These are phyloP conservation scores for Thaleichthys pacificus DNA, from an alignment of 2,797 vertebrate species.

Conservation along the genomic window DNA sequence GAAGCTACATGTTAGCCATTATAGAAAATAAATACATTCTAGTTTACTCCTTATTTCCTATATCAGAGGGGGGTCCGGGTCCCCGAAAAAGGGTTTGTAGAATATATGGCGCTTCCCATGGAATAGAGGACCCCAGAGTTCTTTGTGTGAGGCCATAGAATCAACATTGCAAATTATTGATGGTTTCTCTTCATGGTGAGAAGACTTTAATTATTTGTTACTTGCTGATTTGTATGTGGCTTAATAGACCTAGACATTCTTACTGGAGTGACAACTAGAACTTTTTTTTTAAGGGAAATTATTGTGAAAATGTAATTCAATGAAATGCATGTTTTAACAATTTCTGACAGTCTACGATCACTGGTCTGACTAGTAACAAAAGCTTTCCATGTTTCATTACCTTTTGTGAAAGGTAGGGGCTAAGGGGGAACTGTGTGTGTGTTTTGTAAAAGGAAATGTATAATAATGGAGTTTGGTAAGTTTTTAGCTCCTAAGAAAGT, in stretches of 20 bases:
- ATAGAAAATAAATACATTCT: conserved; percentile 22
- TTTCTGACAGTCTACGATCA: too few species aligned
- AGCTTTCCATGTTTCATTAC: background rate
- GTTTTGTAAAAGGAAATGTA: conserved; percentile 63
- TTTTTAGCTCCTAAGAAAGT: background rate
- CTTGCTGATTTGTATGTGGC: too few species aligned
- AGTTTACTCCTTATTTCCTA: conserved; percentile 27
- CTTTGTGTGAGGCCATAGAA: conserved; percentile 23
- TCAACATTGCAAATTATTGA: conserved; percentile 2
- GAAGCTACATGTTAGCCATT: conserved; percentile 19
- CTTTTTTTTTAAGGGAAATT: too few species aligned
- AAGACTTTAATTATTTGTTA: background rate
- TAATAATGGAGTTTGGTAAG: conserved; percentile 42
- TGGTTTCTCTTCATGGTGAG: background rate
- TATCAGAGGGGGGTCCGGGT: background rate
- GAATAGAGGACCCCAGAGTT: conserved; percentile 7
- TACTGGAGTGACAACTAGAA: too few species aligned
- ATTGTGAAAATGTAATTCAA: too few species aligned
- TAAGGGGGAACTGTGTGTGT: background rate
- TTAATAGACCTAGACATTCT: too few species aligned
- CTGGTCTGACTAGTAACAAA: too few species aligned
- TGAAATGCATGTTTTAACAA: too few species aligned
- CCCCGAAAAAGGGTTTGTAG: background rate
- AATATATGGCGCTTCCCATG: conserved; percentile 8
- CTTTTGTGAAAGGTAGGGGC: background rate